Base-by-base conservation (phyloP, 2,888 invertebrate genomes). In the Xanthia icteritia region DNA sequence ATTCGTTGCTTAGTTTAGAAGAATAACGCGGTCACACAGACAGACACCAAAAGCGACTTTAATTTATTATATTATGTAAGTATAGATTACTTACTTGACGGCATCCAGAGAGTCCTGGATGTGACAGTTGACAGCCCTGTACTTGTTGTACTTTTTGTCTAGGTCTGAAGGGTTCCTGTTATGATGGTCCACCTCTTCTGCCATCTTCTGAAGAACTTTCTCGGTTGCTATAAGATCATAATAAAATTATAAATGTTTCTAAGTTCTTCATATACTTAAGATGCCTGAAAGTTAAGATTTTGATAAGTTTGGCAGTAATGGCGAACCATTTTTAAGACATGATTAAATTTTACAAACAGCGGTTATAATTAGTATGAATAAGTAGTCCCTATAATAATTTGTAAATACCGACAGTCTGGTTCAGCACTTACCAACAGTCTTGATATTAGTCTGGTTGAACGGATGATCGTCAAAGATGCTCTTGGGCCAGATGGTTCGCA, bases 401-500 rank as follows among this genome's bases (percentile, higher is more conserved):
- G 11, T 54, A 56, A 48, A 23, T 79, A 87, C 87, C 68, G 39
- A 8, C 42, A 39, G 39, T 36, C 61, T 79, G n/a, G n/a, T 9
- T 67, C 67, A n/a, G 13, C 13, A 80, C 72, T 79, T 79, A 87
- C 87, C 68, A 39, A 8, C 42, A 39, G 39, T 36, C 61, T 79
- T 86, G n/a, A 1, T 48, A 15, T 15, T 23, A 31, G 48, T 64
- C 20, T 85, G 82, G 51, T 82, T 81, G 56, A 73, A 83, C 0
- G 96, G 96, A 88, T 96, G 96, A 13, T 94, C 92, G 0, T 92
- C 92, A 70, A 94, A 95, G 67, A 97, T 94, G 56, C 87, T 92
- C 56, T 81, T 27, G 0, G 96, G 94, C 97, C 96, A 97, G 23
- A 91, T 60, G 36, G 64, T 91, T 66, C 85, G 92, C 81, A 90